These are phyloP conservation scores for Elachura formosa DNA, from an alignment of 2,113 vertebrate species.

Conservation along the genomic window DNA sequence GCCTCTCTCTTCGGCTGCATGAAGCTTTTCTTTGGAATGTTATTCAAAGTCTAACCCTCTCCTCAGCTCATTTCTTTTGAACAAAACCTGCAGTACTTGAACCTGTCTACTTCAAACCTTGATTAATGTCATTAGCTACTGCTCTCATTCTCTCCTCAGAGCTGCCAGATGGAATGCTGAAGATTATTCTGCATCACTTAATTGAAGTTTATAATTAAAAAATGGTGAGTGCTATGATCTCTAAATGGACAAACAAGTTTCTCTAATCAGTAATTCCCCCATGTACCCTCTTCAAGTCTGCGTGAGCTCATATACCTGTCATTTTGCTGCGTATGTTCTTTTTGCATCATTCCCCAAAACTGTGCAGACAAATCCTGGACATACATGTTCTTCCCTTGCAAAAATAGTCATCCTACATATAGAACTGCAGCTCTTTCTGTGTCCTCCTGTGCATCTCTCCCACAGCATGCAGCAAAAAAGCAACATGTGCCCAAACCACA, in stretches of 20 bases:
- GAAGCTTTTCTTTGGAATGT: background rate
- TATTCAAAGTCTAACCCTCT: background rate
- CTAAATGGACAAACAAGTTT: constrained; percentile 24
- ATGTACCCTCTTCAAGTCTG: background rate
- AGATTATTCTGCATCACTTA: constrained; percentile 52
- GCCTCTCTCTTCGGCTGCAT: background rate
- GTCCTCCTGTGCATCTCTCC: background rate
- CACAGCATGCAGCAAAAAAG: background rate
- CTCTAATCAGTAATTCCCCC: constrained; percentile 8
- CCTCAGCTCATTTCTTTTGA: background rate
- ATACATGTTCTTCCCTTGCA: background rate
- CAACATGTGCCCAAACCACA: background rate
- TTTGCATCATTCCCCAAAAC: background rate
- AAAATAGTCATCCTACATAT: background rate
- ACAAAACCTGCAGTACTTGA: constrained; percentile 22
- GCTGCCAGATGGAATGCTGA: constrained; percentile 48
- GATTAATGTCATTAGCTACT: constrained; percentile 44
- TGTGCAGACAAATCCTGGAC: background rate
- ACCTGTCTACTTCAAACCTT: constrained; percentile 45
- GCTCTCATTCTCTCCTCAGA: background rate
- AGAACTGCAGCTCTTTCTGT: background rate
- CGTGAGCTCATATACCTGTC: background rate
- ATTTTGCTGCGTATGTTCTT: background rate
- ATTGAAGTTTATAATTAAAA: constrained; percentile 62
- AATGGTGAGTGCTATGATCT: constrained; percentile 21